Evolutionary conservation across 2,797 vertebrate species (phyloP).

Genomic region (Rhinella marina): DNA sequence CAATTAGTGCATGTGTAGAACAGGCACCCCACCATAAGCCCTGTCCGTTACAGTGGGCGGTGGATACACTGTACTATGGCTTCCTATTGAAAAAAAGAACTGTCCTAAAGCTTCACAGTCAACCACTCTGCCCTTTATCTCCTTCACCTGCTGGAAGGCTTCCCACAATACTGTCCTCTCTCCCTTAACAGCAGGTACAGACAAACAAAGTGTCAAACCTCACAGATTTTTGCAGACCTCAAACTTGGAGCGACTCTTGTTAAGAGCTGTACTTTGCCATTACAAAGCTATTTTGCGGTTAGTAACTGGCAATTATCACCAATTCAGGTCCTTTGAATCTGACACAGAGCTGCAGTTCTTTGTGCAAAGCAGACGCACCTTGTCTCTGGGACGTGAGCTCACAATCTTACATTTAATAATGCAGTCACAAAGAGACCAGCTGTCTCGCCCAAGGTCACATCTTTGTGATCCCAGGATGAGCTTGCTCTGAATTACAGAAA

Average conservation of each 20-base stretch:
- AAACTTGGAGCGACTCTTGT: slow-evolving; percentile 26
- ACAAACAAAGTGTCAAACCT: slow-evolving; percentile 43
- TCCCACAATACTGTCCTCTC: slow-evolving; percentile 13
- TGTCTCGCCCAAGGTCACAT: slow-evolving; percentile 53
- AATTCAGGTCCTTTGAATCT: slow-evolving; percentile 39
- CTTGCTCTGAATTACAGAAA: slow-evolving; percentile 33
- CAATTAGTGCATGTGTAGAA: background rate
- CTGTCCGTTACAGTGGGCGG: background rate
- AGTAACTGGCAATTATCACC: slow-evolving; percentile 55
- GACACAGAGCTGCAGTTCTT: slow-evolving; percentile 35
- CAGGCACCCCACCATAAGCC: background rate
- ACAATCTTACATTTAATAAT: slow-evolving; percentile 51
- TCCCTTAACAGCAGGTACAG: slow-evolving; percentile 41
- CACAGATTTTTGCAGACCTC: slow-evolving; percentile 44
- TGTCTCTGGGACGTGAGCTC: slow-evolving; percentile 26
- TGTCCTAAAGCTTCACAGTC: background rate
- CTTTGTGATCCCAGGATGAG: slow-evolving; percentile 30
- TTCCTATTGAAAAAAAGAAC: background rate
- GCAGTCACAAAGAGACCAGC: slow-evolving; percentile 42
- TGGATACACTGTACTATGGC: background rate
- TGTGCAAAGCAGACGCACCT: slow-evolving; percentile 17
- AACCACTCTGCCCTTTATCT: slow-evolving; percentile 28
- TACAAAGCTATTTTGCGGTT: slow-evolving; percentile 54
- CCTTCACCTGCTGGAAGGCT: slow-evolving; percentile 35
- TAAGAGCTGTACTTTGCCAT: slow-evolving; percentile 43